These are phyloP conservation scores for Nomia melanderi DNA, from an alignment of 1,140 invertebrate species.

Conservation along the genomic window DNA sequence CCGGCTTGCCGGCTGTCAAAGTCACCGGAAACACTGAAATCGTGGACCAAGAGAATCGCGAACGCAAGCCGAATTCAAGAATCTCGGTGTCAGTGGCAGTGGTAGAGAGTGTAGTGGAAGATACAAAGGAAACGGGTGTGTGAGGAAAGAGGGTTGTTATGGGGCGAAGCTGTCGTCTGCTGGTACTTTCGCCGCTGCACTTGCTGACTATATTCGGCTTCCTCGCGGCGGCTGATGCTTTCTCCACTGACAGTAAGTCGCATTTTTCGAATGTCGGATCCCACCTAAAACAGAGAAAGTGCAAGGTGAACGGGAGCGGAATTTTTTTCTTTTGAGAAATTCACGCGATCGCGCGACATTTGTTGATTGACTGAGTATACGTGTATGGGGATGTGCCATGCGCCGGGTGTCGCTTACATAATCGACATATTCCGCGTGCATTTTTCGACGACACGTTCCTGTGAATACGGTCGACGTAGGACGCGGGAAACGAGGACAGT, in stretches of 20 bases:
- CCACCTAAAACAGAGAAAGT: neutral
- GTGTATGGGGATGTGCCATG: slow-evolving; percentile 15
- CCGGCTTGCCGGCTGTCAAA: slow-evolving; percentile 37
- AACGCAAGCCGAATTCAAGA: neutral
- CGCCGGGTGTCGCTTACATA: slow-evolving; percentile 45
- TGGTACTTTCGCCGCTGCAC: slow-evolving; percentile 48
- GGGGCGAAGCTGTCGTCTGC: slow-evolving; percentile 61
- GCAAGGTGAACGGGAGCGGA: neutral
- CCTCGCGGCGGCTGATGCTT: slow-evolving; percentile 47
- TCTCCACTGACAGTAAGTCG: slow-evolving; percentile 59
- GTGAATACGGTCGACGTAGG: slow-evolving; percentile 3
- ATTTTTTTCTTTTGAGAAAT: neutral
- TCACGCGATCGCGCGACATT: neutral
- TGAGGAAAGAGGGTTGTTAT: slow-evolving; percentile 65
- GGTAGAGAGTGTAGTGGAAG: slow-evolving; percentile 46
- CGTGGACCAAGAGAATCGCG: neutral
- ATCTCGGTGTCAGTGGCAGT: slow-evolving; percentile 37
- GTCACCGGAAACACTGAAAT: slow-evolving; percentile 17
- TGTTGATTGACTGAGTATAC: slow-evolving; percentile 8
- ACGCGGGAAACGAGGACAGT: slow-evolving; percentile 8
- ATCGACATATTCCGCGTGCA: slow-evolving; percentile 23
- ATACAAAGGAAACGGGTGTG: slow-evolving; percentile 48
- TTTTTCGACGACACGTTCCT: neutral
- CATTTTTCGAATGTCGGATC: neutral
- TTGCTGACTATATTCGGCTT: slow-evolving; percentile 38